Conservation (phyloP, 2,888 invertebrate genomes). For the Ligdia adustata region DNA sequence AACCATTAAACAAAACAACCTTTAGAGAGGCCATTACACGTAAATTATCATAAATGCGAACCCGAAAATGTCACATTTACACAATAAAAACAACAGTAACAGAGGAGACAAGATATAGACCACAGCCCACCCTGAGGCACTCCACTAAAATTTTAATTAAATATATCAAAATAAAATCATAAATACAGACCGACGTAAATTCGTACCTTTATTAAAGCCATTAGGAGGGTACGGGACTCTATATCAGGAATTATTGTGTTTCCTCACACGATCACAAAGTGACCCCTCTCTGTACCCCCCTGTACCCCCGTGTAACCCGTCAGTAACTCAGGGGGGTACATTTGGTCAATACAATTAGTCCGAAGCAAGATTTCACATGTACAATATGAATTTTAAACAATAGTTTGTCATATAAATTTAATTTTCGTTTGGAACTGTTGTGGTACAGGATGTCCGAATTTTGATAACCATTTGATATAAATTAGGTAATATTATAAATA, state of each 20-base stretch:
- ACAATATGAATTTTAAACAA: conserved; percentile 83
- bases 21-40: conserved; percentile 27
- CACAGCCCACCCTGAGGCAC: conserved; percentile 23
- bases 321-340: conserved; percentile 55
- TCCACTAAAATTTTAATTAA: conserved; percentile 79
- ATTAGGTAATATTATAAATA: too few relatives aligned
- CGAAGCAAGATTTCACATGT: conserved; percentile 78
- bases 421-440: conserved; percentile 67
- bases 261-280: conserved; percentile 64
- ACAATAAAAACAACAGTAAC: conserved; percentile 43
- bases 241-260: conserved; percentile 72
- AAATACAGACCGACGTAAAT: conserved; percentile 72
- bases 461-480: background rate
- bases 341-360: conserved; percentile 81
- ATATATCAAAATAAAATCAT: conserved; percentile 81
- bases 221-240: conserved; percentile 68
- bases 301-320: conserved; percentile 30
- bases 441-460: conserved; percentile 53
- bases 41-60: conserved; percentile 32
- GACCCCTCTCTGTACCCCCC: conserved; percentile 36
- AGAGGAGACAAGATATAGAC: conserved; percentile 26
- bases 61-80: conserved; percentile 31
- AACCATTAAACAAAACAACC: conserved; percentile 24
- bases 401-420: conserved; percentile 83
- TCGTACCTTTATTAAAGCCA: conserved; percentile 82